Evolutionary conservation across 2,888 invertebrate genomes (phyloP).

Genomic region (Girardia tigrina): DNA sequence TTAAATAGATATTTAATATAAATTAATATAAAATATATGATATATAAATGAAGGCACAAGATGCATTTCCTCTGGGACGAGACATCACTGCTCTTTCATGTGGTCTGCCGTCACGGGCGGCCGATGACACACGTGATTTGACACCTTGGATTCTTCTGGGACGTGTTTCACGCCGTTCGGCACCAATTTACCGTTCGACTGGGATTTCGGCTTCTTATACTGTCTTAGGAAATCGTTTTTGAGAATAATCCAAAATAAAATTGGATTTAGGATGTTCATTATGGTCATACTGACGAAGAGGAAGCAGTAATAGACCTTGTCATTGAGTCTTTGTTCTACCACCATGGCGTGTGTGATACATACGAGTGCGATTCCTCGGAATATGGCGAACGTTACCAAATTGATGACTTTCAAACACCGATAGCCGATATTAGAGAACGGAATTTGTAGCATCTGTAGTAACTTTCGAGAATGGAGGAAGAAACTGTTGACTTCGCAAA

Average conservation of each 20-base stretch:
- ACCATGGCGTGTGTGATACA: conserved; percentile 42
- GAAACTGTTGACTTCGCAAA: conserved; percentile 47
- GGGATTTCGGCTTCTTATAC: neutral
- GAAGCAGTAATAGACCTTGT: conserved; percentile 39
- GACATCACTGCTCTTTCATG: no score
- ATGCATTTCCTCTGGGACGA: no score
- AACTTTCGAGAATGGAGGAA: conserved; percentile 48
- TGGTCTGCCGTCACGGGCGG: no score
- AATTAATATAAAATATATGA: no score
- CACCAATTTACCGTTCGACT: neutral
- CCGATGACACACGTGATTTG: no score
- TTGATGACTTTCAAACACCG: conserved; percentile 41
- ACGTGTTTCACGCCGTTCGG: neutral
- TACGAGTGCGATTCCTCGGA: conserved; percentile 40
- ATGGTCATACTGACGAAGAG: conserved; percentile 40
- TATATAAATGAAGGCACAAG: no score
- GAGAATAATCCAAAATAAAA: conserved; percentile 46
- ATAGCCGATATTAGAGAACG: conserved; percentile 42
- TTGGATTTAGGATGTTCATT: conserved; percentile 42
- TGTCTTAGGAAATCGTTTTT: conserved; percentile 43
- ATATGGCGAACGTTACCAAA: conserved; percentile 43
- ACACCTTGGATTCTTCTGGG: no score
- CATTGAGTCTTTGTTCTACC: conserved; percentile 40
- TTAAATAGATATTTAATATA: no score
- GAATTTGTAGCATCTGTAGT: conserved; percentile 43